phyloP scores from a whole-genome alignment of 92 coral and sea anemone species.

The Diadumene lineata region DNA sequence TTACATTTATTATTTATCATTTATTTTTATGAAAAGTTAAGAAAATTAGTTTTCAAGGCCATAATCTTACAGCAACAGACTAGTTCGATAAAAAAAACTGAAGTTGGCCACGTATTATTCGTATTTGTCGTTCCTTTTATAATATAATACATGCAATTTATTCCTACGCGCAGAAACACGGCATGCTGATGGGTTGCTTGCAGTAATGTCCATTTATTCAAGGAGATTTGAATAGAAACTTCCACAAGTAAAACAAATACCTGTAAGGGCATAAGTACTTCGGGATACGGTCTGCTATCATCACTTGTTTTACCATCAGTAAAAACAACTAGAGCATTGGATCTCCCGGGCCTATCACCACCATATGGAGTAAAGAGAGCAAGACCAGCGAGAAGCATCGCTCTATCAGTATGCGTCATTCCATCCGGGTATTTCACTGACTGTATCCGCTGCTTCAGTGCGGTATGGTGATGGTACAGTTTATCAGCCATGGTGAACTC shows the following conservation, averaged over 20 bases:
- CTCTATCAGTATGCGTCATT: constrained; percentile 50
- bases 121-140: no score
- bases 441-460: constrained; percentile 31
- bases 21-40: no score
- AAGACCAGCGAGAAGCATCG: constrained; percentile 28
- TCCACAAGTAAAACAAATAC: neutral
- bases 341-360: constrained; percentile 32
- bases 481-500: constrained; percentile 28
- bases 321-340: constrained; percentile 41
- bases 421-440: constrained; percentile 42
- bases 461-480: constrained; percentile 19
- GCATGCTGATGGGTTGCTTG: no score
- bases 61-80: no score
- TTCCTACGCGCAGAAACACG: no score
- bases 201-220: neutral
- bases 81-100: no score
- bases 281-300: constrained; percentile 35
- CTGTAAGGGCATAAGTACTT: constrained; percentile 45
- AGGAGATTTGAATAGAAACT: neutral
- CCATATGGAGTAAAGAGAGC: constrained; percentile 21
- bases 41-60: no score
- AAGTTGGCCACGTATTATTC: no score
- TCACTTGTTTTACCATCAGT: constrained; percentile 43
- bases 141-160: no score
- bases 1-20: no score